Evolutionary conservation across 2,888 invertebrate genomes (phyloP).

Genomic region (Dichetophora obliterata): DNA sequence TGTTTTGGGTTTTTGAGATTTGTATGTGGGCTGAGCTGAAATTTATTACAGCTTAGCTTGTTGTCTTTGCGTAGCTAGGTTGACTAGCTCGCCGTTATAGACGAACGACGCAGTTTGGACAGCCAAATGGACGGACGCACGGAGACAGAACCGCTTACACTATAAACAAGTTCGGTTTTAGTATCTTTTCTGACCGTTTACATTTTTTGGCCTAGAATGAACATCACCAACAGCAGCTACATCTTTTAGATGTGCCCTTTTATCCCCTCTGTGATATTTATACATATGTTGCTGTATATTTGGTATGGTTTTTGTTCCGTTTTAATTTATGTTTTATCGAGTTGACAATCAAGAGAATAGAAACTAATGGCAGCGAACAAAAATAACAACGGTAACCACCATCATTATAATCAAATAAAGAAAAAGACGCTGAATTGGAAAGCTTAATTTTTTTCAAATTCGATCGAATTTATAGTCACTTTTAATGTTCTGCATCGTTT

Average conservation of each 20-base stretch:
- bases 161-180: not conserved
- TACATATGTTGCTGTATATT: conserved; percentile 30
- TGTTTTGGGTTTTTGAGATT: conserved; percentile 18
- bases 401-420: not conserved
- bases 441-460: conserved; percentile 63
- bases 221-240: not conserved
- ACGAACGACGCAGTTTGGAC: too few relatives aligned
- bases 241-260: conserved; percentile 47
- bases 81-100: not conserved
- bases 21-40: conserved; percentile 57
- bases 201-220: not conserved
- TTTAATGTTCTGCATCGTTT: conserved; percentile 58
- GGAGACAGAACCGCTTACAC: not conserved
- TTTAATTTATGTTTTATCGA: conserved; percentile 61
- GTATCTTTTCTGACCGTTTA: conserved; percentile 11
- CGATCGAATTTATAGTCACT: conserved; percentile 40
- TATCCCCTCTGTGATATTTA: conserved; percentile 43
- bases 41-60: conserved; percentile 53
- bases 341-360: conserved; percentile 63
- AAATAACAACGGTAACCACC: conserved; percentile 8
- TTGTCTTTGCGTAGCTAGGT: not conserved
- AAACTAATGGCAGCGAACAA: conserved; percentile 35
- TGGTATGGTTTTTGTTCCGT: conserved; percentile 42
- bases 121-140: not conserved
- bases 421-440: conserved; percentile 62